A percentile compares a stretch with the other conserved stretches of the same genome.
Conservation (phyloP, 64 coral and sea anemone species). For the Actinia tenebrosa region DNA sequence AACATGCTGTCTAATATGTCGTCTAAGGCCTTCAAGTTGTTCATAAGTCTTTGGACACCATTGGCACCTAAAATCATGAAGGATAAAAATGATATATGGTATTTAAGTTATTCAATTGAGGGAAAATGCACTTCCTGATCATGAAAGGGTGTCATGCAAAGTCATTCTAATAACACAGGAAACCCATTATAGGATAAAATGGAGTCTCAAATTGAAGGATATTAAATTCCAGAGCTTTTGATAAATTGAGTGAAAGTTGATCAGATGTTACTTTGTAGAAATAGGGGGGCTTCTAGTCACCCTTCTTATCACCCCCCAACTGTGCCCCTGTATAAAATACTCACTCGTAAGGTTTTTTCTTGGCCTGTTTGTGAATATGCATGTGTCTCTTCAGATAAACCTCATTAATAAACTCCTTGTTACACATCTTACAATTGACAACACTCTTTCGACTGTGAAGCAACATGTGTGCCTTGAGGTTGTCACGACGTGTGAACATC, state of each 20-base stretch:
- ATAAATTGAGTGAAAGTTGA: too few species aligned
- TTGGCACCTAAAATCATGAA: slow-evolving; percentile 55
- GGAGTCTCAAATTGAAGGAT: too few species aligned
- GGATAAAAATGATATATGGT: not conserved
- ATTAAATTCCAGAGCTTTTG: too few species aligned
- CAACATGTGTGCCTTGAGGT: slow-evolving; percentile 83
- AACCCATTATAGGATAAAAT: too few species aligned
- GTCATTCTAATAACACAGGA: too few species aligned
- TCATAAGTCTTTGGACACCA: slow-evolving; percentile 97
- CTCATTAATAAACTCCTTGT: slow-evolving; percentile 87
- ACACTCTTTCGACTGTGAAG: slow-evolving; percentile 74
- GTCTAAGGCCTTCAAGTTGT: slow-evolving; percentile 76
- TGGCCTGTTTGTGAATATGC: slow-evolving; percentile 91
- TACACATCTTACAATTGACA: slow-evolving; percentile 78
- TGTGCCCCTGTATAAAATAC: not conserved
- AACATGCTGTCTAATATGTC: slow-evolving; percentile 91
- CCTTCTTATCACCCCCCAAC: too few species aligned
- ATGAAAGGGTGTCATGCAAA: too few species aligned
- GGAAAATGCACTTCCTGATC: not conserved
- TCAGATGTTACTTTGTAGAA: too few species aligned
- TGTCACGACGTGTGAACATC: slow-evolving; percentile 78
- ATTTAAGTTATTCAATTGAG: too few species aligned
- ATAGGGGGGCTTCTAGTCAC: too few species aligned
- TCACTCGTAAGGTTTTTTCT: slow-evolving; percentile 96
- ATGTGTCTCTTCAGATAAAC: slow-evolving; percentile 88